Evolutionary conservation across 2,888 invertebrate genomes (phyloP), one percentile per base, ranked within the genome.

Genomic region (Herminia tarsipennalis): DNA sequence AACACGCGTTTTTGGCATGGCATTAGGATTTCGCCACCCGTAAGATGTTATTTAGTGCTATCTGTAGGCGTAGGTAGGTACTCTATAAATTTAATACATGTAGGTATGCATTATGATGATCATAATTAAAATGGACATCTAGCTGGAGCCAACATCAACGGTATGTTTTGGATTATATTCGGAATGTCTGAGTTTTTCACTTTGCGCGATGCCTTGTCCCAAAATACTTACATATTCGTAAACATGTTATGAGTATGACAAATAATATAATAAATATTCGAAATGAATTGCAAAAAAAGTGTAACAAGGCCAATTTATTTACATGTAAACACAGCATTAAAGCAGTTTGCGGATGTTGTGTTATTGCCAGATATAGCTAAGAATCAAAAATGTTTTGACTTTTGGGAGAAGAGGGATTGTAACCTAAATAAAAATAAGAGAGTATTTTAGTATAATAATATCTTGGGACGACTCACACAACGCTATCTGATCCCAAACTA

Each of bases 121-220:
- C 17, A n/a, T n/a, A n/a, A 66, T 56, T 52, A 55, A 58, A 54
- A 54, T 45, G 45, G 53, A 56, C 51, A 49, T 50, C 45, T 36
- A 44, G 60, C 49, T 54, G 47, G 38, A 53, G 56, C 64, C 60
- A 63, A 66, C 40, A 35, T 20, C 41, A 27, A 24, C 22, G 34
- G 34, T 34, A 10, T 22, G 37, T 43, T 35, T 40, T 38, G 70
- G 65, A 75, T 58, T 75, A 67, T 66, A 70, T 75, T 68, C 72
- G 73, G 76, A 71, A 55, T 56, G 41, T 39, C 38, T 50, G 29
- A 57, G 40, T 53, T 67, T 66, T 64, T 61, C 68, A 73, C 70
- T 45, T 58, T 58, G 48, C 17, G 20, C 41, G 49, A 57, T 35
- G 17, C 25, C 32, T 36, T 36, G 24, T 54, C 41, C 28, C 17